Evolutionary conservation across 2,113 vertebrate genomes (phyloP), one percentile per base, ranked within the genome.

Genomic region (Phaethornis superciliosus): DNA sequence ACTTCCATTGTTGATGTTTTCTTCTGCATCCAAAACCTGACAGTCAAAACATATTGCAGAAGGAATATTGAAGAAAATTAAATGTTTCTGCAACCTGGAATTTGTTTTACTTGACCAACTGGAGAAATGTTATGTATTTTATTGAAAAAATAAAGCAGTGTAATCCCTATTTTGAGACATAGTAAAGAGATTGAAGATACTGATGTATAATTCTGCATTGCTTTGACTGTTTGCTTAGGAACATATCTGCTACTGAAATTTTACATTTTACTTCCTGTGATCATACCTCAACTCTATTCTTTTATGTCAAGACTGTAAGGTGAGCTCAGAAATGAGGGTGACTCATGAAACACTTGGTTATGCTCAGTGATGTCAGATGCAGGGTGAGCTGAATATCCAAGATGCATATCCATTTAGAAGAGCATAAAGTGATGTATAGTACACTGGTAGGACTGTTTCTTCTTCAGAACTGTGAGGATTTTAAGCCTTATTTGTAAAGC

Each of bases 1-100:
- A 96, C 82, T 97, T 97, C 93, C 80, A 4, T 97, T 96, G 51
- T 94, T 94, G 83, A 58, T 85, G 12, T 96, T 96, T 87, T 96
- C 58, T 95, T 94, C 84, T 89, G 91, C 85, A 81, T 79, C 85
- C 55, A 76, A 91, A 93, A 65, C 32, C 10, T 90, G 75, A 68
- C 51, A 22, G 63, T 90, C 9, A 44, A 78, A 93, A 72, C 32
- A n/a, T 79, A 49, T 28, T 90, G 44, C 81, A 83, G 72, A 74
- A 49, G 44, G 64, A 71, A 81, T 51, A 58, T 12, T 37, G 7
- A 46, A 64, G 63, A 78, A 47, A 87, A 89, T 17, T 2, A 35
- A 44, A 12, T 85, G 23, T 71, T 8, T 88, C 40, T 90, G n/a
- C 51, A 78, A 23, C 65, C 35, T 20, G 22, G 52, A 64, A 65